Percentiles rank a stretch among this genome's conserved stretches.
These are phyloP conservation scores for Cabera pusaria DNA, from an alignment of 2,888 invertebrate species.

Conservation along the genomic window DNA sequence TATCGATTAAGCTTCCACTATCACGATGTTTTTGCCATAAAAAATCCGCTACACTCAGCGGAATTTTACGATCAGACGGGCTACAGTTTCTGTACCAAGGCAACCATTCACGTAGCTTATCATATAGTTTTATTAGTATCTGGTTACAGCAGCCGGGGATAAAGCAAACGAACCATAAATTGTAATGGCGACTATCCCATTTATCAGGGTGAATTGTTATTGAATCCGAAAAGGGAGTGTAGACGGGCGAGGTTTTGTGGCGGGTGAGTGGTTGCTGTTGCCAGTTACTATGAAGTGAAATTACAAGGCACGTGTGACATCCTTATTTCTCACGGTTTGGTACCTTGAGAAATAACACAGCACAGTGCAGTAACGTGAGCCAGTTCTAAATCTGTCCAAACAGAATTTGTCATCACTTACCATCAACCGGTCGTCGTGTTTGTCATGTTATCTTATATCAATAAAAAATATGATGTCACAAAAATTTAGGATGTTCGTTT, in stretches of 20 bases:
- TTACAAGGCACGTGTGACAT: too few relatives aligned
- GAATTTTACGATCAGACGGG: constrained; percentile 24
- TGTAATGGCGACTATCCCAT: constrained; percentile 58
- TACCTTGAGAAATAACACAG: too few relatives aligned
- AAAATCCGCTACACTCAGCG: constrained; percentile 17
- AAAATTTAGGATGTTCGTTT: too few relatives aligned
- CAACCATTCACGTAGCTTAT: constrained; percentile 23
- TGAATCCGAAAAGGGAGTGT: constrained; percentile 44
- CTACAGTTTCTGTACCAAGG: constrained; percentile 21
- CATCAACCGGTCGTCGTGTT: too few relatives aligned
- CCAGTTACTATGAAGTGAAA: too few relatives aligned
- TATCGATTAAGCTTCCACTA: neutral
- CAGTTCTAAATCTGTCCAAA: too few relatives aligned
- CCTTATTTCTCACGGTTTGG: too few relatives aligned
- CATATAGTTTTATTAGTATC: constrained; percentile 46
- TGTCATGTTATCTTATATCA: too few relatives aligned
- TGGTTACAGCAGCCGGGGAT: constrained; percentile 49
- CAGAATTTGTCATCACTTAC: too few relatives aligned
- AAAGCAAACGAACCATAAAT: constrained; percentile 64
- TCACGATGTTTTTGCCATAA: constrained; percentile 11
- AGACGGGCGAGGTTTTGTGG: constrained; percentile 39
- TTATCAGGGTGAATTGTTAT: constrained; percentile 59
- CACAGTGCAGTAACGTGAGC: too few relatives aligned
- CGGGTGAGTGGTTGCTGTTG: too few relatives aligned
- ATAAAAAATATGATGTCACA: too few relatives aligned